Base-by-base conservation (phyloP, 2,888 invertebrate species). In the Baronia brevicornis region DNA sequence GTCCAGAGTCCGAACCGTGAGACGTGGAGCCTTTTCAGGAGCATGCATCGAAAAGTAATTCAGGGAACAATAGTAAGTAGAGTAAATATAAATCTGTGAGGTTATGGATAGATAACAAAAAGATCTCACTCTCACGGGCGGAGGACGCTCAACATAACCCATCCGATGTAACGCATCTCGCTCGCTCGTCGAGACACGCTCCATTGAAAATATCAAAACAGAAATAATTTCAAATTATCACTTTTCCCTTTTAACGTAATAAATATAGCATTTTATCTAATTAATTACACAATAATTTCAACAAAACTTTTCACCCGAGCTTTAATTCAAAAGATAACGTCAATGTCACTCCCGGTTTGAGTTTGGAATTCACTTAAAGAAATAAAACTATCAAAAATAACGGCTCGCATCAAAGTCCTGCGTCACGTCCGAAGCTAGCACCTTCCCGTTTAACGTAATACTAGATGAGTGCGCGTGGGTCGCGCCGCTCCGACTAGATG, bases 341-440 rank as follows among this genome's bases (percentile, higher is more conserved):
- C 77, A 71, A 77, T 71, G 62, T 71, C 75, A 74, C 80, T 77
- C 78, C 77, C 69, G 67, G 71, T 74, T 66, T 69, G 74, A 55
- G 75, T 68, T 71, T 69, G 70, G 73, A 74, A 73, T 77, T 75
- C 80, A 78, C 82, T 74, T 78, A 77, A 82, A 80, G 67, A 70
- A 82, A 80, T 77, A 80, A 80, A 82, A 78, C 75, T 84, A 84
- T 82, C 82, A 82, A 84, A 84, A 84, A 84, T 82, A 84, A 84
- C 78, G 80, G 77, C 71, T 77, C 80, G 80, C 82, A 67, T 70
- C 55, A 57, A 66, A 71, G 80, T 80, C 79, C 80, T 74, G 77
- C 79, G 77, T 78, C 75, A 78, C 77, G 78, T 82, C 79, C 79
- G 78, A 79, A 82, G 82, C 82, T 84, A 84, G 82, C 82, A 84